These are phyloP conservation scores for Python bivittatus DNA, from an alignment of 2,113 vertebrate species.

Conservation along the genomic window DNA sequence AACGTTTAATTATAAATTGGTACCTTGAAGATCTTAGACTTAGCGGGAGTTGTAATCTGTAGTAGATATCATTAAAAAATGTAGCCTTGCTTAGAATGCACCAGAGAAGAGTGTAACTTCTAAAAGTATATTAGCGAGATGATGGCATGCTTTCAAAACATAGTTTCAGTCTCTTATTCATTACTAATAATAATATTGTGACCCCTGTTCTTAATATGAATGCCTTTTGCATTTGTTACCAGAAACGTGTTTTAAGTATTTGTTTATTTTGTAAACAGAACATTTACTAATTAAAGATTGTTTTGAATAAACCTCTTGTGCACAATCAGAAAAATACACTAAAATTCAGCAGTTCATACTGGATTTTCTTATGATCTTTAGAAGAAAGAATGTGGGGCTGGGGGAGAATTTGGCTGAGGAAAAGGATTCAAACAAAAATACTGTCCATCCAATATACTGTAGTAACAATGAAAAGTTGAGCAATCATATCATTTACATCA, in stretches of 20 bases:
- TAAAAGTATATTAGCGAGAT: constrained; percentile 34
- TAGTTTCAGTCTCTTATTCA: not conserved
- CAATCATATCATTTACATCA: not conserved
- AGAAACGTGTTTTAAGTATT: constrained; percentile 10
- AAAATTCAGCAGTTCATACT: not conserved
- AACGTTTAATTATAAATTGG: not conserved
- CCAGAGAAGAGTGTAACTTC: constrained; percentile 26
- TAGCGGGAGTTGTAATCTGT: not conserved
- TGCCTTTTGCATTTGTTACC: not conserved
- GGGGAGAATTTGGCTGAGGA: not conserved
- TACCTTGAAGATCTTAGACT: not conserved
- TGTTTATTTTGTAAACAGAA: constrained; percentile 51
- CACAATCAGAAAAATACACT: not conserved
- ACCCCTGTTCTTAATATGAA: not conserved
- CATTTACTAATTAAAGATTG: constrained; percentile 65
- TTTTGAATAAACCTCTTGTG: constrained; percentile 39
- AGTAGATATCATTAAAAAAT: not conserved
- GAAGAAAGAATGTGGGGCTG: not conserved
- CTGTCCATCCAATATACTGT: not conserved
- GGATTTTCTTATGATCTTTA: not conserved
- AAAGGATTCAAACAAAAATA: not conserved
- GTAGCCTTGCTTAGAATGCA: constrained; percentile 15
- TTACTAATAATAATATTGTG: not conserved
- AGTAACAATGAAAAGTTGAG: no score
- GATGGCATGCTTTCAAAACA: constrained; percentile 20